A percentile compares a stretch with the other conserved stretches of the same genome.
phyloP scores from a whole-genome alignment of 2,888 invertebrate genomes.

The Dicycla oo region DNA sequence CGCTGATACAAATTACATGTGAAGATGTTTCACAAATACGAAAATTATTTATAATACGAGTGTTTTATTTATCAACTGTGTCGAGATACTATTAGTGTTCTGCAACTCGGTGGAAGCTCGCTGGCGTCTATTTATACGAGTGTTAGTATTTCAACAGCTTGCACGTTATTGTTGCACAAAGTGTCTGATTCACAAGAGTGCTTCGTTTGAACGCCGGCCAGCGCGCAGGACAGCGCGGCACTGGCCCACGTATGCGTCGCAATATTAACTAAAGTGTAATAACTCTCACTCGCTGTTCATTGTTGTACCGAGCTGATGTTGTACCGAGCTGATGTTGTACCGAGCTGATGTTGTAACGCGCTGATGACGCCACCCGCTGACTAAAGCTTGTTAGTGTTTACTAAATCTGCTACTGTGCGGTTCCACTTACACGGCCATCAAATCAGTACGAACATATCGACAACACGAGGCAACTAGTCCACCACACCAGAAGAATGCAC shows the following conservation, averaged over 20 bases:
- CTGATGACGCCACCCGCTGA: constrained; percentile 22
- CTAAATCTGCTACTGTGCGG: not conserved
- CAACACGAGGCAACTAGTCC: not conserved
- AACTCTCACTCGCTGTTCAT: constrained; percentile 28
- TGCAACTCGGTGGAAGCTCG: constrained; percentile 2
- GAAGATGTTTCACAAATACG: too few relatives aligned
- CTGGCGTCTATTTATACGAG: constrained; percentile 33
- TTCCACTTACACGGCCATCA: not conserved
- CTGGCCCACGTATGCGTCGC: too few relatives aligned
- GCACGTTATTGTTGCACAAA: constrained; percentile 27
- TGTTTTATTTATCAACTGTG: not conserved
- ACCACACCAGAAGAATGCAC: not conserved
- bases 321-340: constrained; percentile 16
- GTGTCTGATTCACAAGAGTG: constrained; percentile 34
- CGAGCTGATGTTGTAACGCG: constrained; percentile 14
- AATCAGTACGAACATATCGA: not conserved
- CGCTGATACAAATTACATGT: too few relatives aligned
- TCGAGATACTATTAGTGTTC: not conserved
- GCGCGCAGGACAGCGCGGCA: not conserved
- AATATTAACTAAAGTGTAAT: constrained; percentile 4
- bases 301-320: constrained; percentile 16
- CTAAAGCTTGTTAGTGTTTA: constrained; percentile 5
- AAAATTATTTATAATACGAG: not conserved
- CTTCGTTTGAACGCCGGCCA: constrained; percentile 47
- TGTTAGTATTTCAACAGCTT: constrained; percentile 23